Base-by-base conservation (phyloP, 2,113 vertebrate genomes). In the Xiphorhynchus elegans region DNA sequence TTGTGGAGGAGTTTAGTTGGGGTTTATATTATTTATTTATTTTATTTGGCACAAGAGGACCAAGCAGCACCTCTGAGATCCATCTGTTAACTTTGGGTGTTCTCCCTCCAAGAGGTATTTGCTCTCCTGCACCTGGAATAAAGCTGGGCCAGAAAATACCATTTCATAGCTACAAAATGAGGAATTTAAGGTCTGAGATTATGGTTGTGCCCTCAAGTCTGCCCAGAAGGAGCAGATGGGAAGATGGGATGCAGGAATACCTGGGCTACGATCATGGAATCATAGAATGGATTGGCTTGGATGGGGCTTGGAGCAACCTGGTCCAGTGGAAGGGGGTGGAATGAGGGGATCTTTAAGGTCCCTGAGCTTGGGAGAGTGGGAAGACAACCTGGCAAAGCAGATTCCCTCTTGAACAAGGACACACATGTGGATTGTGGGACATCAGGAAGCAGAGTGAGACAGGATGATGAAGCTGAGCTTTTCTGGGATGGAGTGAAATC, bases 401-500 rank as follows among this genome's bases (percentile, higher is more conserved):
- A 2, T 33, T 25, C 49, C 17, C 55, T 33, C 25, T 28, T 3
- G 18, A 12, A 11, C 35, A 4, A 3, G 47, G 49, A 8, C 2
- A 5, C 6, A 1, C 4, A 10, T 0, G 1, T 16, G 4, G 42
- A 23, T 9, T 53, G 0, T 4, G 0, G 6, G 39, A 24, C 17
- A 20, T 3, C 0, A 14, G 70, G 64, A 35, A 15, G 21, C 17
- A 6, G 11, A 35, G 10, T 24, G 21, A 35, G 20, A 7, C 9
- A 17, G 50, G 42, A 7, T 15, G 62, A 14, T 33, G 56, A 37
- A 20, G 18, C 0, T 8, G 46, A 52, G 11, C 5, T 75, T 64
- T 60, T 40, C 33, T 67, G 29, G 50, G 50, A 24, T n/a, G 50
- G 16, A 46, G 15, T 29, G 3, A n/a, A 40, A 40, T 29, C 44